phyloP scores from a whole-genome alignment of 2,113 vertebrate genomes.

The Brevimyrus niger region DNA sequence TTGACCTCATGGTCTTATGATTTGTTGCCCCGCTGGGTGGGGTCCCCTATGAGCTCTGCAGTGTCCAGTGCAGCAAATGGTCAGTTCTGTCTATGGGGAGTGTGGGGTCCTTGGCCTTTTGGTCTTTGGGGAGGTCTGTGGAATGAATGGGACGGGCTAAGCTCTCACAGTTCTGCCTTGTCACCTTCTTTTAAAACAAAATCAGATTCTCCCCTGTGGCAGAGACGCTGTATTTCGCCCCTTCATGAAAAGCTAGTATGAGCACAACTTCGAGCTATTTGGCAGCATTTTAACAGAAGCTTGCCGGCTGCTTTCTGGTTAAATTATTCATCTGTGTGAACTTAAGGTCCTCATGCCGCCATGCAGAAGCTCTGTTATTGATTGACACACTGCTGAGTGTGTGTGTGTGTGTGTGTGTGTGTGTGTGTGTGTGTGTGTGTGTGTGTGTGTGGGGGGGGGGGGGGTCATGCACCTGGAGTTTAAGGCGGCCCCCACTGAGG shows the following conservation, averaged over 20 bases:
- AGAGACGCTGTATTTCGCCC: neutral
- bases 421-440: no score
- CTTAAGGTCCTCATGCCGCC: neutral
- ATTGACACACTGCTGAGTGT: neutral
- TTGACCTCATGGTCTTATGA: neutral
- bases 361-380: neutral
- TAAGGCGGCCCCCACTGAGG: no score
- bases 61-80: neutral
- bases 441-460: no score
- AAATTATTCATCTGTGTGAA: neutral
- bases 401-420: neutral
- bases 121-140: neutral
- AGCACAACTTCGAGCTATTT: neutral
- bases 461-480: conserved; percentile 1
- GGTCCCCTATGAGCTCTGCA: neutral
- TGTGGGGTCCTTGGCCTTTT: neutral
- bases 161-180: neutral
- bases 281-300: neutral
- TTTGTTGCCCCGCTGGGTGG: neutral
- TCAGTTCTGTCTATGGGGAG: neutral
- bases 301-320: neutral
- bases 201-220: neutral
- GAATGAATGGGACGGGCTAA: neutral
- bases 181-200: neutral
- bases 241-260: neutral